phyloP scores from a whole-genome alignment of 2,113 vertebrate genomes.

The Drymodes brunneopygia region DNA sequence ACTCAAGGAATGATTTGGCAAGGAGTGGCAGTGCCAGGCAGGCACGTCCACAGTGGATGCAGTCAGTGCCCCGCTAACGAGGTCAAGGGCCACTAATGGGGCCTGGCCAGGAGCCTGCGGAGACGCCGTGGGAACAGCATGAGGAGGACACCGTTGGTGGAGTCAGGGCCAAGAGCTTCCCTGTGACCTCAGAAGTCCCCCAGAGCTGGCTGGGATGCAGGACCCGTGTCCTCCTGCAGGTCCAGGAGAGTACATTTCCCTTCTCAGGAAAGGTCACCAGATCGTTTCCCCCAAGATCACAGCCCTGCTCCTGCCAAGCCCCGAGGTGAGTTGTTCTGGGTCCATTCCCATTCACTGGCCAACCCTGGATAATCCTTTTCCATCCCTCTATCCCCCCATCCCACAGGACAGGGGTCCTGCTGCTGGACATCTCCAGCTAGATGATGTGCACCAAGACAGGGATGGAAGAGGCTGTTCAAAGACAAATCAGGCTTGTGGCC shows the following conservation, averaged over 20 bases:
- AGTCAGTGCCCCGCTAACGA: not conserved
- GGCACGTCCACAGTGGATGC: not conserved
- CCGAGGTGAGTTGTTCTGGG: not conserved
- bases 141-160: accelerated
- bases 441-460: accelerated
- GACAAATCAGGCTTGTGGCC: not conserved
- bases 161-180: not conserved
- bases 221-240: not conserved
- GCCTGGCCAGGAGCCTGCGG: not conserved
- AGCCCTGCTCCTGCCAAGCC: not conserved
- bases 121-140: not conserved
- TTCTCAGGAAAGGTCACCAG: not conserved
- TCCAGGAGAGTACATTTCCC: accelerated
- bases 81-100: not conserved
- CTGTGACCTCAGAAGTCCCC: not conserved
- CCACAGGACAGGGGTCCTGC: accelerated
- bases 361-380: not conserved
- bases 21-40: not conserved
- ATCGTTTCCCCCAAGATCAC: not conserved
- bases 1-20: not conserved
- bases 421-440: not conserved
- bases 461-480: not conserved
- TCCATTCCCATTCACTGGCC: not conserved
- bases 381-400: not conserved
- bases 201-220: not conserved